Base-by-base conservation (phyloP, 2,113 vertebrate genomes). In the Austrofundulus limnaeus region DNA sequence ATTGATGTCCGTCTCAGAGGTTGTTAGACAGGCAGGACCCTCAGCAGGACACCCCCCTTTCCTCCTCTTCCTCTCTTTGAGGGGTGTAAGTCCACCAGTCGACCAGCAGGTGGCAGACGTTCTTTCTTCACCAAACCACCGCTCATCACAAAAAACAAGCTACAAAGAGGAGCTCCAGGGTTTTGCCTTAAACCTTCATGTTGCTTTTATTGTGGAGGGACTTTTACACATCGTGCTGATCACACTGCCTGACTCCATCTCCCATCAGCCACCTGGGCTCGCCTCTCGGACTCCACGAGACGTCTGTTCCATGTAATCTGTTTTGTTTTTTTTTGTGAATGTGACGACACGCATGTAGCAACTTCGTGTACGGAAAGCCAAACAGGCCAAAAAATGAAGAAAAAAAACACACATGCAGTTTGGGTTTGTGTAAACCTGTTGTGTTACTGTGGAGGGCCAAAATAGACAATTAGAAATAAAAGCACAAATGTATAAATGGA, bases 301-400 rank as follows among this genome's bases (percentile, higher is more conserved):
- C 37, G 78, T 21, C 52, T 21, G 11, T 31, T 60, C 58, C 45
- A 43, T 81, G 53, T 63, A 61, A 74, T 84, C 53, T 82, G 42
- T 84, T 64, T n/a, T n/a, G n/a, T n/a, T n/a, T n/a, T n/a, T n/a
- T n/a, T 79, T 86, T 85, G 85, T 87, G 84, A 91, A 90, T 85
- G 88, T 89, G 82, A 86, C 45, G 56, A 83, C 80, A 51, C 57
- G 8, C 72, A 51, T 61, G 54, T 53, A 70, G 24, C 24, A 4
- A 43, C 53, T 2, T 39, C 41, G 15, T 19, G 10, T 54, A 69
- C 4, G 24, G 76, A 47, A 66, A 24, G 21, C 65, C 42, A 50
- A 28, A 46, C 37, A 4, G 24, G 28, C 9, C 62, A 54, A 51
- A 70, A 57, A 25, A 47, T 4, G 16, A n/a, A 1, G n/a, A n/a